Base-by-base conservation (phyloP, 2,113 vertebrate genomes). In the Leiothrix lutea region DNA sequence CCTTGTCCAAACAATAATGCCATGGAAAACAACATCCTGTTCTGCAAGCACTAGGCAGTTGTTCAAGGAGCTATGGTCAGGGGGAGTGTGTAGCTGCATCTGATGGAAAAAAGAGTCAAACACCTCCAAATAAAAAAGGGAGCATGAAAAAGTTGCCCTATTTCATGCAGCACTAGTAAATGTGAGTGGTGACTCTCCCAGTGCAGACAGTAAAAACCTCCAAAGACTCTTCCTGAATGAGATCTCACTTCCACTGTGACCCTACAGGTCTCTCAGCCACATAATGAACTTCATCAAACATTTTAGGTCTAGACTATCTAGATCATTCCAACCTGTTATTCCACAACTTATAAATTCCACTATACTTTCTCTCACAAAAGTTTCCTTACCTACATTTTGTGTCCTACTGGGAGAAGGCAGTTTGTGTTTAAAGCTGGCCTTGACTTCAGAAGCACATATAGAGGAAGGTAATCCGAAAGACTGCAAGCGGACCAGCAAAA, bases 161-260 rank as follows among this genome's bases (percentile, higher is more conserved):
- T 54, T 54, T 48, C 60, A 26, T 0, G 2, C 23, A 54, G 21
- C 42, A 26, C 51, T 15, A 26, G 44, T 48, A n/a, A 82, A 22
- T 0, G 2, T 0, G 2, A 45, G 16, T 0, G 0, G 66, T 25
- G 31, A 50, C 48, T 67, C 26, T 58, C 79, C 25, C 40, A 48
- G 23, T 9, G 29, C 33, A 69, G 24, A 58, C 8, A 57, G 31
- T 24, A 48, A 90, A 45, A 85, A 58, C 11, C 24, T 78, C 53
- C 48, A 40, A 47, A 38, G 23, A 38, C 45, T 67, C 67, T 77
- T 71, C 14, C 57, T 2, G 0, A 56, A 36, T 29, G 38, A 66
- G 57, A 33, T n/a, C 44, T 58, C 61, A 66, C 4, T 70, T 40
- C 15, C 9, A 14, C 35, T 14, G 12, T 54, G 26, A 42, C n/a